phyloP scores from a whole-genome alignment of 2,797 vertebrate species.

The Knipowitschia caucasica region DNA sequence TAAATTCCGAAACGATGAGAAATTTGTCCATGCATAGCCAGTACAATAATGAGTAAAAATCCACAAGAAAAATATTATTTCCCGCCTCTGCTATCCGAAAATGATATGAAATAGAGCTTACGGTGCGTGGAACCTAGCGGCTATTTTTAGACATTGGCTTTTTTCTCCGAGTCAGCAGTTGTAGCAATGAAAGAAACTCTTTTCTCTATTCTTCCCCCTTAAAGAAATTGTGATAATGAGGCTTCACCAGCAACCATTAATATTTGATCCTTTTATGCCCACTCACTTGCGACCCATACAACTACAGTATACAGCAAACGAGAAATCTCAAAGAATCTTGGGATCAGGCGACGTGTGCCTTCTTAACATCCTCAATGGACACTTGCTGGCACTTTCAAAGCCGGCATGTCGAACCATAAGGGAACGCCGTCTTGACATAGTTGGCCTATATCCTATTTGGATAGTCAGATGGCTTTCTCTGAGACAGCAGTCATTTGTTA shows the following conservation, averaged over 20 bases:
- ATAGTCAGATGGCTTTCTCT: slow-evolving; percentile 50
- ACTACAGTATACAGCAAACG: slow-evolving; percentile 18
- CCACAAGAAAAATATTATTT: slow-evolving; percentile 21
- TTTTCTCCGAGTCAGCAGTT: slow-evolving; percentile 68
- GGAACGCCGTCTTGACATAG: slow-evolving; percentile 38
- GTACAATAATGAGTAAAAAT: slow-evolving; percentile 42
- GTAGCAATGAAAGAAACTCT: slow-evolving; percentile 55
- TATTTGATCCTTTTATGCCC: slow-evolving; percentile 63
- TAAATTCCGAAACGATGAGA: slow-evolving; percentile 42
- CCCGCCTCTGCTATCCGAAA: slow-evolving; percentile 11
- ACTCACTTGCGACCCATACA: neutral
- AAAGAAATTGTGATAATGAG: slow-evolving; percentile 76
- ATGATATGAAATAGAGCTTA: slow-evolving; percentile 39
- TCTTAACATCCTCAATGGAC: slow-evolving; percentile 4
- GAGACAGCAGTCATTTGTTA: slow-evolving; percentile 73
- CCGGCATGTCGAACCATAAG: slow-evolving; percentile 26
- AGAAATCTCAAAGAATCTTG: slow-evolving; percentile 15
- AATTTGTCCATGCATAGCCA: slow-evolving; percentile 23
- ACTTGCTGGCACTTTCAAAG: slow-evolving; percentile 17
- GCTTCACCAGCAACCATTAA: slow-evolving; percentile 60
- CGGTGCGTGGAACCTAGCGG: slow-evolving; percentile 41
- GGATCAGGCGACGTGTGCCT: slow-evolving; percentile 8
- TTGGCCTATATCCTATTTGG: slow-evolving; percentile 60
- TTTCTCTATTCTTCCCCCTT: slow-evolving; percentile 54
- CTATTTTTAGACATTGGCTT: slow-evolving; percentile 59